Conservation (phyloP, 2,797 vertebrate genomes). For the Periophthalmus magnuspinnatus region DNA sequence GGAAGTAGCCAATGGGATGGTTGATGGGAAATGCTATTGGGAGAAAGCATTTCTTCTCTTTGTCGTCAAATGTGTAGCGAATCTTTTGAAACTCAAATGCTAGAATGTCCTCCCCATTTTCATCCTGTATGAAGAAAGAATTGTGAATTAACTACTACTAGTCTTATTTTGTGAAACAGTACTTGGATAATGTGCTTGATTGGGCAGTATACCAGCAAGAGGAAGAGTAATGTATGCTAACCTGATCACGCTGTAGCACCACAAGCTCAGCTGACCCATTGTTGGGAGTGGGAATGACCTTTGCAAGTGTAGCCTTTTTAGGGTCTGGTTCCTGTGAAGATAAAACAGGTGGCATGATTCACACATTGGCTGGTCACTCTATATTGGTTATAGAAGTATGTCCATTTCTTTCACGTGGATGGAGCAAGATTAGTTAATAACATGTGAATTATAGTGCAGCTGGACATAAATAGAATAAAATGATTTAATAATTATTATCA, state of each 20-base stretch:
- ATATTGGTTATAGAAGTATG: slow-evolving; percentile 7
- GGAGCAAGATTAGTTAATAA: background rate
- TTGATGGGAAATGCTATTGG: slow-evolving; percentile 86
- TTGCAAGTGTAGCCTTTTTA: slow-evolving; percentile 85
- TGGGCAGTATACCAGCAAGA: background rate
- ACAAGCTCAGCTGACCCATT: slow-evolving; percentile 93
- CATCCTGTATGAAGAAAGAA: slow-evolving; percentile 74
- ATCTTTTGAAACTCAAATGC: slow-evolving; percentile 97
- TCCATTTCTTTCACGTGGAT: background rate
- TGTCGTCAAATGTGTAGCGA: slow-evolving; percentile 83
- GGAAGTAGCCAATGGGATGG: slow-evolving; percentile 84
- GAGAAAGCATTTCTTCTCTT: slow-evolving; percentile 85
- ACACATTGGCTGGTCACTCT: slow-evolving; percentile 24
- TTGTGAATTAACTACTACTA: background rate
- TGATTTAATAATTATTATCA: background rate
- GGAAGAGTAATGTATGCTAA: slow-evolving; percentile 58
- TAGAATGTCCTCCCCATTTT: slow-evolving; percentile 79
- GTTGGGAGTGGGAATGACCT: slow-evolving; percentile 93
- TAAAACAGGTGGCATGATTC: slow-evolving; percentile 48
- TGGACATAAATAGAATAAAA: background rate
- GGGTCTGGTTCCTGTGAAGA: slow-evolving; percentile 83
- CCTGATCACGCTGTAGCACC: slow-evolving; percentile 86
- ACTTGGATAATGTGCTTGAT: background rate
- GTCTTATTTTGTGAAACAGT: background rate
- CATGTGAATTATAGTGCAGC: background rate